Base-by-base conservation (phyloP, 2,888 invertebrate species). In the Elysia crispata region DNA sequence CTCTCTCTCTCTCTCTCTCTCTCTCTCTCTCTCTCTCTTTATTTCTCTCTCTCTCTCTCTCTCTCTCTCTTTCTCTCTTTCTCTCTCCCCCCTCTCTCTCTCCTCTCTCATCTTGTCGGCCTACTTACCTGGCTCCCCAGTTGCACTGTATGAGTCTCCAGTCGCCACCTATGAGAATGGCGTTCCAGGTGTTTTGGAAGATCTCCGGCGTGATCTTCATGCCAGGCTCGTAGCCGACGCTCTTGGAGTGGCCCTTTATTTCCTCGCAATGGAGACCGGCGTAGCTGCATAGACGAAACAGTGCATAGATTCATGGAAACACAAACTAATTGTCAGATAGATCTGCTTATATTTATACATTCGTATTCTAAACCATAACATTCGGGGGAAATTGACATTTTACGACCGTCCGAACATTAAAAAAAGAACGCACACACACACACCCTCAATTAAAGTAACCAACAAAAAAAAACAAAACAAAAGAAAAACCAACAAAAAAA, bases 211-310 rank as follows among this genome's bases (percentile, higher is more conserved):
- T 84, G 33, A 92, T 90, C 84, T 88, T 90, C 92, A 92, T 92
- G 3, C 92, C 92, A 0, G 92, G 92, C 83, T 92, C 92, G 81
- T 92, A 92, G 13, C 92, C 92, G 31, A 92, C 92, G 83, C 91
- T 91, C 84, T 92, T 92, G 1, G 91, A 92, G 84, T 92, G 91
- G 23, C 92, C 92, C 80, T 91, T 91, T 79, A 92, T 89, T 84
- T 92, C 92, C 28, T 90, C 90, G 84, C 92, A 92, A 74, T 90
- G 89, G 66, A 92, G 83, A 23, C 92, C 92, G 15, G 91, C 91
- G 81, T 91, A 92, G 84, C 92, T 92, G 84, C 13, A 86, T 72
- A 69, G n/a, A 76, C 76, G 66, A 67, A n/a, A 73, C 25, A 64
- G 31, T 1, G n/a, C n/a, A n/a, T n/a, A n/a, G n/a, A n/a, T n/a